Evolutionary conservation across 2,888 invertebrate species (phyloP).

Genomic region (Oscheius sp.): DNA sequence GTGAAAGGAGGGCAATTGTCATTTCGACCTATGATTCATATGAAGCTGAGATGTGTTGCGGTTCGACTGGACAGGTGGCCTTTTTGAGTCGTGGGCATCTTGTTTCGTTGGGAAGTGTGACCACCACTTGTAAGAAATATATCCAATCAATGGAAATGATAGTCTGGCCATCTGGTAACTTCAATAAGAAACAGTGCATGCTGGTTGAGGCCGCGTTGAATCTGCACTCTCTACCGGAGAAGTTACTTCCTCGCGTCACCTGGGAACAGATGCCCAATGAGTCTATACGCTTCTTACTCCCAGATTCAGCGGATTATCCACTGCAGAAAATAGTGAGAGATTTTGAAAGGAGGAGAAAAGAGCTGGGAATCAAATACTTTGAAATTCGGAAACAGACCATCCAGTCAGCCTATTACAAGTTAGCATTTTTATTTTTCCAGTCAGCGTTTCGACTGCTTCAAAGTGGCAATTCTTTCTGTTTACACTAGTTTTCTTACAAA

Average conservation of each 20-base stretch:
- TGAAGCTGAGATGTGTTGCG: slow-evolving; percentile 12
- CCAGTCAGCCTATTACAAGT: slow-evolving; percentile 13
- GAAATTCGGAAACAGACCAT: slow-evolving; percentile 8
- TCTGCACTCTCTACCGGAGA: neutral
- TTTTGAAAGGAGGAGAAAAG: neutral
- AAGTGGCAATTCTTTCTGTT: neutral
- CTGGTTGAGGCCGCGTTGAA: neutral
- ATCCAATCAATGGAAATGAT: neutral
- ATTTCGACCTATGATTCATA: slow-evolving; percentile 6
- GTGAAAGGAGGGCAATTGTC: neutral
- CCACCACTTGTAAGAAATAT: neutral
- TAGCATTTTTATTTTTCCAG: neutral
- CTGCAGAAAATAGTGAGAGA: neutral
- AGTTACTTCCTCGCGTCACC: neutral
- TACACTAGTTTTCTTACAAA: neutral
- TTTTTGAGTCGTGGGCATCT: slow-evolving; percentile 12
- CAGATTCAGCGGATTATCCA: neutral
- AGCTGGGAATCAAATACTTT: neutral
- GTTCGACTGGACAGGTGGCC: neutral
- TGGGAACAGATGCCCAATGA: neutral
- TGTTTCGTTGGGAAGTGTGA: neutral
- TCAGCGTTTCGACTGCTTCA: neutral
- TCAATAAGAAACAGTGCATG: neutral
- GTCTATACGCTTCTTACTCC: neutral
- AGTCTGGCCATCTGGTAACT: neutral